Conservation (phyloP, 2,888 invertebrate genomes). For the Chloroclysta siterata region DNA sequence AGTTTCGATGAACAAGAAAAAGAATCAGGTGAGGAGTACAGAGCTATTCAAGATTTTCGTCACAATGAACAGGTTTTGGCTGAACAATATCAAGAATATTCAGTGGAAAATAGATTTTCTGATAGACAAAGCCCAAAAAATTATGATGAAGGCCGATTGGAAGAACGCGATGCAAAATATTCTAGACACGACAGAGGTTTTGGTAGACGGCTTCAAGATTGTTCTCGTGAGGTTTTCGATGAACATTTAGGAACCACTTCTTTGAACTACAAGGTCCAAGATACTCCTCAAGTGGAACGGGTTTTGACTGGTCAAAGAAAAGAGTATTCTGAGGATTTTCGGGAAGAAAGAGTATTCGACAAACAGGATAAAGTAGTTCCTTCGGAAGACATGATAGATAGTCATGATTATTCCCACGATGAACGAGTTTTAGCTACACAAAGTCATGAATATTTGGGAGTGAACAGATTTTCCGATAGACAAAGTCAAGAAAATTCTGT, state of each 20-base stretch:
- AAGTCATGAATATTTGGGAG: not conserved
- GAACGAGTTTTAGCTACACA: not conserved
- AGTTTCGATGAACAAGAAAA: not conserved
- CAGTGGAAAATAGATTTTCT: not conserved
- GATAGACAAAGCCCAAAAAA: not conserved
- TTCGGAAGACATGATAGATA: not conserved
- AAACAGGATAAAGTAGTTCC: not conserved
- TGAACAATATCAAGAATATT: not conserved
- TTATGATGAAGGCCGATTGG: not conserved
- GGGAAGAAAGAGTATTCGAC: not conserved
- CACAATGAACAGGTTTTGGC: not conserved
- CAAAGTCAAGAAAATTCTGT: not conserved
- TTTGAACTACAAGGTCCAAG: too few relatives aligned
- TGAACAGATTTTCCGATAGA: not conserved
- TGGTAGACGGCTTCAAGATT: not conserved
- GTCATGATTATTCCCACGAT: not conserved
- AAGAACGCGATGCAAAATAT: constrained; percentile 3
- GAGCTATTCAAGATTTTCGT: not conserved
- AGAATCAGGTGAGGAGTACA: not conserved
- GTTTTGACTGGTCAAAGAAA: too few relatives aligned
- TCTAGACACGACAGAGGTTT: not conserved
- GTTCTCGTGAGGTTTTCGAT: not conserved
- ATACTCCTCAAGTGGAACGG: too few relatives aligned
- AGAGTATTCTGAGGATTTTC: too few relatives aligned
- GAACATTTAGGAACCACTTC: too few relatives aligned